Percentiles rank a stretch among this genome's conserved stretches.
Conservation (phyloP, 2,113 vertebrate genomes). For the Zosterops hypoxanthus region DNA sequence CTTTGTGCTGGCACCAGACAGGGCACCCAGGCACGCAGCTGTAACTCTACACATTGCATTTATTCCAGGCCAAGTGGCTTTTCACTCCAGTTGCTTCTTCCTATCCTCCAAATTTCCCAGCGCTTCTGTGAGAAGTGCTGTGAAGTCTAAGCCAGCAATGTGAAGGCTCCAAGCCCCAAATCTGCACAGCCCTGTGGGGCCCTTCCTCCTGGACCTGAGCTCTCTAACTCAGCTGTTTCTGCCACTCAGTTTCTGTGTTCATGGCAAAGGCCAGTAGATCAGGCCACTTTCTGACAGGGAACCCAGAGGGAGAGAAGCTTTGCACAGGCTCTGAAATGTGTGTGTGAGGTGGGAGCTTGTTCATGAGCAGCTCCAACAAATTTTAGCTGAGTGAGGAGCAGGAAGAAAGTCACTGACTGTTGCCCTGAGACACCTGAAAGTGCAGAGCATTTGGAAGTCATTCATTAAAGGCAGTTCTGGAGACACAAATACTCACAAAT, state of each 20-base stretch:
- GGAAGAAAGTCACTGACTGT: neutral
- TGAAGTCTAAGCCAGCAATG: neutral
- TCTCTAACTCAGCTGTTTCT: neutral
- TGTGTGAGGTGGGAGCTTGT: neutral
- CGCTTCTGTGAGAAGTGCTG: neutral
- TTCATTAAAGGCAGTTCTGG: neutral
- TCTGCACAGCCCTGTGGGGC: neutral
- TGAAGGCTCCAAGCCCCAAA: fast-evolving
- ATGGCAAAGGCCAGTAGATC: neutral
- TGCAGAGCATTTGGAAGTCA: neutral
- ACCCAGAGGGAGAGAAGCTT: neutral
- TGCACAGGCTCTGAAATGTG: neutral
- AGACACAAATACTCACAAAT: neutral
- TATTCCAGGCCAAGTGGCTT: neutral
- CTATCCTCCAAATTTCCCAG: neutral
- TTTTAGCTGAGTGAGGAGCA: neutral
- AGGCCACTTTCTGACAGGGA: neutral
- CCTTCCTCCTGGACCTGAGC: neutral
- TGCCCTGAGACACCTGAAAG: neutral
- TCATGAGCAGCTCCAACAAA: neutral
- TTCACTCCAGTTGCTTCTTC: constrained; percentile 19
- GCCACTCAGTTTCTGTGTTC: neutral
- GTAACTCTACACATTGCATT: neutral
- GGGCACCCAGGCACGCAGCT: neutral
- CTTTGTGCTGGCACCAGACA: constrained; percentile 25